A percentile compares a stretch with the other conserved stretches of the same genome.
phyloP scores from a whole-genome alignment of 2,797 vertebrate species.

The Pseudochirops corinnae region DNA sequence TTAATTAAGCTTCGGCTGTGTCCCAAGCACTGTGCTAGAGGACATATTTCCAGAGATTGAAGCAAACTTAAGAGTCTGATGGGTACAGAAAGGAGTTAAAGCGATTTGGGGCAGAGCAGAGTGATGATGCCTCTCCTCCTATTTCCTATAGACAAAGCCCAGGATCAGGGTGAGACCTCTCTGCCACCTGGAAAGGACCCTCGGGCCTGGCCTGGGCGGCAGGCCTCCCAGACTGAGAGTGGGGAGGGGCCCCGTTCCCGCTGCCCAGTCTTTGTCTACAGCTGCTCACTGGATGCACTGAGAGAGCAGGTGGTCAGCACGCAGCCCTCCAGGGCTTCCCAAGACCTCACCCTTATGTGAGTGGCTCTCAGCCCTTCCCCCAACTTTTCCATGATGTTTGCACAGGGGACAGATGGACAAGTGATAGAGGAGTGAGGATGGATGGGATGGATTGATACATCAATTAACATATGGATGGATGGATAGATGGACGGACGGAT shows the following conservation, averaged over 20 bases:
- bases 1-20: neutral
- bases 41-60: neutral
- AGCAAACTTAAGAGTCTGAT: neutral
- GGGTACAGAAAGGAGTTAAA: neutral
- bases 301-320: conserved; percentile 93
- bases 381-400: neutral
- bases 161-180: conserved; percentile 88
- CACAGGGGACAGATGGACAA: neutral
- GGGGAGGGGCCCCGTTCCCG: conserved; percentile 86
- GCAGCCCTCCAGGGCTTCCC: conserved; percentile 86
- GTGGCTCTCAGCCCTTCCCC: neutral
- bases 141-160: conserved; percentile 82
- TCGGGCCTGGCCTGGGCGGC: conserved; percentile 88
- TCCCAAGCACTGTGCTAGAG: neutral
- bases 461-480: no score
- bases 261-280: conserved; percentile 97
- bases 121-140: neutral
- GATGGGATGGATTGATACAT: neutral
- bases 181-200: conserved; percentile 86
- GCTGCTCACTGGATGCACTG: conserved; percentile 93
- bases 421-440: neutral
- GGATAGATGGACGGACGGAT: no score
- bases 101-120: neutral
- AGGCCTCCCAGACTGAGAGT: conserved; percentile 89
- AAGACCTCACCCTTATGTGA: conserved; percentile 94